Percentiles rank a stretch among this genome's conserved stretches.
Evolutionary conservation across 2,797 vertebrate genomes (phyloP).

Genomic region (Paguma larvata): DNA sequence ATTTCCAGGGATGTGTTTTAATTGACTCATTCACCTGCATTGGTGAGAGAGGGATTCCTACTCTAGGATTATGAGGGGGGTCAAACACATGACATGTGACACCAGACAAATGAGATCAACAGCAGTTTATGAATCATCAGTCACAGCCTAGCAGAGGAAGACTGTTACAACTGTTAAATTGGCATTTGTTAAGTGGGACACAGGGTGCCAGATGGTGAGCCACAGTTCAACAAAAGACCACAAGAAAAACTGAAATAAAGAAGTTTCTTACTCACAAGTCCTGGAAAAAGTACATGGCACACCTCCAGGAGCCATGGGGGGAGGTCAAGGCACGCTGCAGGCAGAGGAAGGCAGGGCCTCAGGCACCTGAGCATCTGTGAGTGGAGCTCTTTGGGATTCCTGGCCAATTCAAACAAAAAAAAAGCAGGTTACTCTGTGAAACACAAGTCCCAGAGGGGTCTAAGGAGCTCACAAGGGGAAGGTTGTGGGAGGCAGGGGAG

Average conservation of each 20-base stretch:
- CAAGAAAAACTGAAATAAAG: not conserved
- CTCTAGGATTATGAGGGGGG: not conserved
- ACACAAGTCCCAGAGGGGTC: not conserved
- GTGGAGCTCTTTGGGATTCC: not conserved
- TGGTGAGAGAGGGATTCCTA: not conserved
- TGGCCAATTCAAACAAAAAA: not conserved
- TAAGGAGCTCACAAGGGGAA: not conserved
- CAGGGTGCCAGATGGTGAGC: not conserved
- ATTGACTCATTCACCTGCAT: not conserved
- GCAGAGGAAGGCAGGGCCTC: not conserved
- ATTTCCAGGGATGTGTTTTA: not conserved
- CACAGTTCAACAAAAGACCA: not conserved
- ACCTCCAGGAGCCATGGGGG: not conserved
- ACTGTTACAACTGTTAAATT: not conserved
- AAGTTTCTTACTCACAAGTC: not conserved
- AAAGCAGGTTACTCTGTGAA: not conserved
- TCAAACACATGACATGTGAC: not conserved
- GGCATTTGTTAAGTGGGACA: not conserved
- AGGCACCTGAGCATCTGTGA: not conserved
- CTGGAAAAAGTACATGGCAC: not conserved
- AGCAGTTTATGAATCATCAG: not conserved
- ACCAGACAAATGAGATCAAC: not conserved
- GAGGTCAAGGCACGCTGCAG: not conserved
- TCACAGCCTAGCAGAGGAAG: not conserved
- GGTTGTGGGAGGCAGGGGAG: not conserved